Conservation (phyloP, 2,113 vertebrate species). For the Casuarius casuarius region DNA sequence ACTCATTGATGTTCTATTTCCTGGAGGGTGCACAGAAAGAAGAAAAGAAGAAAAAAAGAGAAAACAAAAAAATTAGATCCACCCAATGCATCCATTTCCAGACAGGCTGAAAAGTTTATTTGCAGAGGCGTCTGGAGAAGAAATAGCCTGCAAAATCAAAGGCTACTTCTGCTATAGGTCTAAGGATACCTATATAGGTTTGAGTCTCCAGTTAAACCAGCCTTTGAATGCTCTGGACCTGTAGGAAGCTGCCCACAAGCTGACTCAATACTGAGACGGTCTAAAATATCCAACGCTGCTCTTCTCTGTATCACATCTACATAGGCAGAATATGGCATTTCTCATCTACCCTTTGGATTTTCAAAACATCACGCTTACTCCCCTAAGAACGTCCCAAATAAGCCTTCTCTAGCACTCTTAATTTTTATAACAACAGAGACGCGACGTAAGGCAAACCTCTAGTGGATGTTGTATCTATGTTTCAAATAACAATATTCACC, state of each 20-base stretch:
- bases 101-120: not conserved
- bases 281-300: not conserved
- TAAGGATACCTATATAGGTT: not conserved
- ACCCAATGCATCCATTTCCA: not conserved
- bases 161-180: not conserved
- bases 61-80: too few relatives aligned
- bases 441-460: not conserved
- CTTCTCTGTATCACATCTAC: not conserved
- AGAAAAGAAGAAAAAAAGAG: too few relatives aligned
- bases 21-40: fast-evolving
- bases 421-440: not conserved
- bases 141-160: not conserved
- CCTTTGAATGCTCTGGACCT: not conserved
- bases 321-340: not conserved
- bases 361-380: not conserved
- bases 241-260: not conserved
- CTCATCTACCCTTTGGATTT: not conserved
- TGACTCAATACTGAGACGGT: not conserved
- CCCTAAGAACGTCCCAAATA: not conserved
- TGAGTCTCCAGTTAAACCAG: not conserved
- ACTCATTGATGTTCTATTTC: not conserved
- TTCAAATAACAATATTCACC: not conserved
- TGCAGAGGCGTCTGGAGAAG: not conserved
- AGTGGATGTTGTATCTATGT: not conserved
- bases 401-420: not conserved